These are phyloP conservation scores for Neotoxoptera formosana DNA, from an alignment of 1,140 invertebrate species.

Conservation along the genomic window DNA sequence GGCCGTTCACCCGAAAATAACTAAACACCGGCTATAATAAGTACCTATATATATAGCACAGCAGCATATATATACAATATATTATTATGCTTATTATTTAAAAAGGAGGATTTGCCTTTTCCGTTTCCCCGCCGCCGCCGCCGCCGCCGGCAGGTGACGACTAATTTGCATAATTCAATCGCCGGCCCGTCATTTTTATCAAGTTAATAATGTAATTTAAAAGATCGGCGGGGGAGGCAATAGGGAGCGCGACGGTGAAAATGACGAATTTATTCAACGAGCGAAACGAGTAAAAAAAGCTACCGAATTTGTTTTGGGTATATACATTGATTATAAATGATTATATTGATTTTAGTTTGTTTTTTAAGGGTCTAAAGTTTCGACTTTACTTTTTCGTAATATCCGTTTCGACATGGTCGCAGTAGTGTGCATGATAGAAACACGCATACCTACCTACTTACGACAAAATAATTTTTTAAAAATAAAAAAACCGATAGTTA, in stretches of 20 bases:
- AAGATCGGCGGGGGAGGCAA: neutral
- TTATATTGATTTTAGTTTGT: neutral
- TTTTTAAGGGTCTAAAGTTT: neutral
- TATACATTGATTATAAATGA: neutral
- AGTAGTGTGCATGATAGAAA: neutral
- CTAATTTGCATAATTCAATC: slow-evolving; percentile 10
- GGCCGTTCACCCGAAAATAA: neutral
- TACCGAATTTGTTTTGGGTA: neutral
- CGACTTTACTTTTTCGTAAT: neutral
- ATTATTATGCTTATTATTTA: neutral
- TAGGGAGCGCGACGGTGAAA: neutral
- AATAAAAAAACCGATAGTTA: neutral
- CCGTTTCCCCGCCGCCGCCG: neutral
- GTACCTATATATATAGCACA: neutral
- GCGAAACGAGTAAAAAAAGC: neutral
- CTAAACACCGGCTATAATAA: neutral
- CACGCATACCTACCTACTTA: too few species aligned
- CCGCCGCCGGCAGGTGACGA: neutral
- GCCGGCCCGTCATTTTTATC: neutral
- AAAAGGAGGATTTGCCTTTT: slow-evolving; percentile 2
- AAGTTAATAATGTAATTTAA: neutral
- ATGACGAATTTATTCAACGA: neutral
- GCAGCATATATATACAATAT: neutral
- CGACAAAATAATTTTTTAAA: neutral
- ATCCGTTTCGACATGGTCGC: neutral